Evolutionary conservation across 2,113 vertebrate species (phyloP), one percentile per base, ranked within the genome.

Genomic region (Eudyptes chrysolophus): DNA sequence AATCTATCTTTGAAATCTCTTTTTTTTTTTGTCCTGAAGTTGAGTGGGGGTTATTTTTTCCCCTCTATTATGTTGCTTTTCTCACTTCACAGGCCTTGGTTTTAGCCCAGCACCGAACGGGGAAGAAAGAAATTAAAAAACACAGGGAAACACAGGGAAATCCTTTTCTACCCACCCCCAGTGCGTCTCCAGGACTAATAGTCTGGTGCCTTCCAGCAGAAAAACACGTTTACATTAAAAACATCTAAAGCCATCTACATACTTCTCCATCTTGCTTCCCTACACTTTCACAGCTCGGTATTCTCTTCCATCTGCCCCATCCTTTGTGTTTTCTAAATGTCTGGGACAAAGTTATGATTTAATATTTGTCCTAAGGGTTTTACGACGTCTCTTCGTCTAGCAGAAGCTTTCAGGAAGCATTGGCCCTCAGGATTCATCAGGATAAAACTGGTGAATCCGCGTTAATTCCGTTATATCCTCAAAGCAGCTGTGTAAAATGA

Each of bases 81-180:
- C 36, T 16, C 7, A 8, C n/a, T 54, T 38, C 15, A 34, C 19
- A 4, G 52, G 10, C 32, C 12, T 52, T 34, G 4, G 4, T 5
- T 69, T 46, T 29, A 69, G 10, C 46, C 22, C 22, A 46, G 12
- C 24, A 16, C 26, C 0, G 4, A 82, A 20, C 5, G 12, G 8
- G 18, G 27, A 68, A 60, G 38, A 52, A 76, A 38, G 4, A 40
- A 19, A 54, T 20, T 3, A 3, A 83, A 66, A 38, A 24, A 2
- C 7, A 25, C 0, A 0, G 18, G 10, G 38, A 38, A 69, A 54
- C 7, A 25, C 0, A 0, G 18, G 10, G 38, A 38, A 69, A 54
- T 14, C 27, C 22, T 60, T 83, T 16, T 6, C 60, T 32, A 8
- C 30, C 26, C 60, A 22, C 10, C 13, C 16, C 18, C n/a, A 16